Percentiles rank a stretch among this genome's conserved stretches.
Conservation (phyloP, 2,888 invertebrate species). For the Hetaerina titia region DNA sequence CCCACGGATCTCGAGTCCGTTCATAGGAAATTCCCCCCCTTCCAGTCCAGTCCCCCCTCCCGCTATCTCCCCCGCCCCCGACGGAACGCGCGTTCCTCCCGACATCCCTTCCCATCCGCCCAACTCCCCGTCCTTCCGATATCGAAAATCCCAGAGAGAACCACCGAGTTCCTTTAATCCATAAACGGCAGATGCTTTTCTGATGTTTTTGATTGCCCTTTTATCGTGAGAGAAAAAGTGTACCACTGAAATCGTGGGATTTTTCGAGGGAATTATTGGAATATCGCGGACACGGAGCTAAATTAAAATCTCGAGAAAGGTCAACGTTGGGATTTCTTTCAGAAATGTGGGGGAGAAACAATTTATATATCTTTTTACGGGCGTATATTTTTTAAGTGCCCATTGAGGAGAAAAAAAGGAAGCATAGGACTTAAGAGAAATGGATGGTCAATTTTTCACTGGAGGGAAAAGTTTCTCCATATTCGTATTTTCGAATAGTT, state of each 20-base stretch:
- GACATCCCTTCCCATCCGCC: not conserved
- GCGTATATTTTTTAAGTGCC: not conserved
- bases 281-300: not conserved
- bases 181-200: conserved; percentile 39
- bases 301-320: conserved; percentile 1
- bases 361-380: not conserved
- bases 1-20: not conserved
- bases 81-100: not conserved
- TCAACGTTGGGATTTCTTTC: not conserved
- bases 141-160: not conserved
- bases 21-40: not conserved
- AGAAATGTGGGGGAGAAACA: not conserved
- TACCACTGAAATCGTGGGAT: not conserved
- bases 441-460: not conserved
- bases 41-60: not conserved
- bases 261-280: not conserved
- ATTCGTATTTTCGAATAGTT: not conserved
- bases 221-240: not conserved
- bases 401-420: not conserved
- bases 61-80: too few relatives aligned
- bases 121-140: not conserved
- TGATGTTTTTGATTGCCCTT: conserved; percentile 35
- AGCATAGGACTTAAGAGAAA: not conserved
- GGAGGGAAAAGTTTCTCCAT: not conserved
- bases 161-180: conserved; percentile 26